These are phyloP conservation scores for Lypha dubia DNA, from an alignment of 2,888 invertebrate genomes.

Conservation along the genomic window DNA sequence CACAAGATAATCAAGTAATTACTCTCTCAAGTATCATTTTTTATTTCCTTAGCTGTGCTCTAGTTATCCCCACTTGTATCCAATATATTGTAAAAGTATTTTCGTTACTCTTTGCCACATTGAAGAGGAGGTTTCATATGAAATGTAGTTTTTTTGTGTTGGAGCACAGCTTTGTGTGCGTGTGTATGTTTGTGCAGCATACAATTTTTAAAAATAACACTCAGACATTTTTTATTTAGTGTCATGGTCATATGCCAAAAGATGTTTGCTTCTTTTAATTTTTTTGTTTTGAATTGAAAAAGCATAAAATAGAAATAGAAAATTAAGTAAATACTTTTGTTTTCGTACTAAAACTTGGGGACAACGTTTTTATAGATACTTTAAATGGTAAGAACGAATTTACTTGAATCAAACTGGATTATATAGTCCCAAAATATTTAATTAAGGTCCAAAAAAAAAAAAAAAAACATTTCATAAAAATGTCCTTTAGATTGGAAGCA, in stretches of 20 bases:
- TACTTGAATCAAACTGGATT: too few relatives aligned
- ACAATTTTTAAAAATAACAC: conserved; percentile 23
- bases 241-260: conserved; percentile 66
- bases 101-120: conserved; percentile 22
- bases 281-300: conserved; percentile 45
- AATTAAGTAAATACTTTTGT: conserved; percentile 15
- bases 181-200: conserved; percentile 21
- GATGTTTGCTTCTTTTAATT: conserved; percentile 38
- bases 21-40: conserved; percentile 54
- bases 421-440: too few relatives aligned
- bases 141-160: conserved; percentile 7
- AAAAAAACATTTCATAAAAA: too few relatives aligned
- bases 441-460: too few relatives aligned
- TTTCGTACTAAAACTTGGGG: conserved; percentile 11
- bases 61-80: conserved; percentile 41
- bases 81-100: conserved; percentile 11
- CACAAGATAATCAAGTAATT: conserved; percentile 60
- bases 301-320: conserved; percentile 6
- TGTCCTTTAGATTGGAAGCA: too few relatives aligned
- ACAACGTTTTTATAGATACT: conserved; percentile 2
- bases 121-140: conserved; percentile 30
- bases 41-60: conserved; percentile 32
- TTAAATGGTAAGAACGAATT: background rate
- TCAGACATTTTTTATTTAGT: conserved; percentile 42
- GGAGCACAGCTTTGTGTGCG: conserved; percentile 6